A percentile compares a stretch with the other conserved stretches of the same genome.
Evolutionary conservation across 1,140 invertebrate species (phyloP).

Genomic region (Drosophila aff.): DNA sequence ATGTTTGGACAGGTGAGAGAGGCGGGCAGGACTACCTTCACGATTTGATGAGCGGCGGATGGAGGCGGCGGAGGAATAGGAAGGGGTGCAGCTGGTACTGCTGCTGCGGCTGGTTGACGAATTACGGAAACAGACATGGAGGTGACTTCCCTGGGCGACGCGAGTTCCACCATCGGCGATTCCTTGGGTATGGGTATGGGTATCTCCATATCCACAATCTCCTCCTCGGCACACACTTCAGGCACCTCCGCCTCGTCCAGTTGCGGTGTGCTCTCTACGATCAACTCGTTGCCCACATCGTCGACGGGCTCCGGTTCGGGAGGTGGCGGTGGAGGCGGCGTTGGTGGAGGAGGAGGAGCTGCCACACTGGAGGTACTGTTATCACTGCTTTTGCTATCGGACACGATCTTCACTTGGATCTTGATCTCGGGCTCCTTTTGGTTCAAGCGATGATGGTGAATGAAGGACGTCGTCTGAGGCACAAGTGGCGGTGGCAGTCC

Average conservation of each 20-base stretch:
- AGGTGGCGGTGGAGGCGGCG: slow-evolving; percentile 8
- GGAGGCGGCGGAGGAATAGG: slow-evolving; percentile 6
- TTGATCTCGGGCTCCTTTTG: slow-evolving; percentile 84
- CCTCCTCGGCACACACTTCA: slow-evolving; percentile 61
- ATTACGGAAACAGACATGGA: slow-evolving; percentile 4
- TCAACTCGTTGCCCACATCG: slow-evolving; percentile 59
- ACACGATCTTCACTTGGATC: slow-evolving; percentile 81
- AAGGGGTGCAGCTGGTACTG: not conserved
- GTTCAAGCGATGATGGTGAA: slow-evolving; percentile 69
- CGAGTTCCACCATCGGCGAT: not conserved
- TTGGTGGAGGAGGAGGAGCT: slow-evolving; percentile 3
- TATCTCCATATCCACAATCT: slow-evolving; percentile 60
- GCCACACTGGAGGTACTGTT: slow-evolving; percentile 34
- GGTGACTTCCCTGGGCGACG: not conserved
- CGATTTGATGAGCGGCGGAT: slow-evolving; percentile 41
- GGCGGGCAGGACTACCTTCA: slow-evolving; percentile 64
- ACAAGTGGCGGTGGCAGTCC: slow-evolving; percentile 71
- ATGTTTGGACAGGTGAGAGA: slow-evolving; percentile 47
- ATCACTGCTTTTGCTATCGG: slow-evolving; percentile 66
- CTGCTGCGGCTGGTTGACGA: not conserved
- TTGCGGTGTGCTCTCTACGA: slow-evolving; percentile 73
- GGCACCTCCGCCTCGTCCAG: slow-evolving; percentile 76
- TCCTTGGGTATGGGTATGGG: slow-evolving; percentile 26
- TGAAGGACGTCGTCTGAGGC: slow-evolving; percentile 74
- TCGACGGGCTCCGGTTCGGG: slow-evolving; percentile 51